A percentile compares a stretch with the other conserved stretches of the same genome.
These are phyloP conservation scores for Chloromyia formosa DNA, from an alignment of 2,888 invertebrate genomes.

Conservation along the genomic window DNA sequence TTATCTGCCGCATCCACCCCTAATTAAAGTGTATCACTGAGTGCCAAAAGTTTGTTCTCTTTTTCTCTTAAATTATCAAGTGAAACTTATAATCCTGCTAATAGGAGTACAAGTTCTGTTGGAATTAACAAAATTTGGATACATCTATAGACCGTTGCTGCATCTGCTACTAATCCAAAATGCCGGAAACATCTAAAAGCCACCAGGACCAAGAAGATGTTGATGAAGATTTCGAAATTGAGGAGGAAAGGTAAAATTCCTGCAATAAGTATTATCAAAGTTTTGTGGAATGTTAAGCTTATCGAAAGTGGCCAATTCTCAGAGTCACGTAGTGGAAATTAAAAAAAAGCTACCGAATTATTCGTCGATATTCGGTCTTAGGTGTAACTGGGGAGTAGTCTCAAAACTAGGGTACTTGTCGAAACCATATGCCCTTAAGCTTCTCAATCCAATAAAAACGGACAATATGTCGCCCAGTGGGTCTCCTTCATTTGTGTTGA, in stretches of 20 bases:
- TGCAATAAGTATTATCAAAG: neutral
- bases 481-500: neutral
- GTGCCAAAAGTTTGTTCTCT: too few relatives aligned
- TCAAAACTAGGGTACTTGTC: slow-evolving; percentile 6
- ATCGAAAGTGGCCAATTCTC: too few relatives aligned
- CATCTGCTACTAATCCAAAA: slow-evolving; percentile 23
- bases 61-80: too few relatives aligned
- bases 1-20: too few relatives aligned
- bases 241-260: slow-evolving; percentile 51
- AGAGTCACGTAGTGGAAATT: too few relatives aligned
- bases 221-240: slow-evolving; percentile 58
- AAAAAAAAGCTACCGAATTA: too few relatives aligned
- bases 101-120: too few relatives aligned
- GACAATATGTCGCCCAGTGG: neutral
- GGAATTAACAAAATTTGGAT: neutral
- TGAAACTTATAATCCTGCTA: too few relatives aligned
- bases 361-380: too few relatives aligned
- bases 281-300: too few relatives aligned
- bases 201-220: slow-evolving; percentile 57
- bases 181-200: slow-evolving; percentile 58
- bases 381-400: neutral
- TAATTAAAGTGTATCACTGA: too few relatives aligned
- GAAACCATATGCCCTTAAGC: slow-evolving; percentile 29
- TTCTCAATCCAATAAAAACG: slow-evolving; percentile 27
- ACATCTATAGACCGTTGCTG: neutral